Evolutionary conservation across 2,888 invertebrate genomes (phyloP).

Genomic region (Tigriopus californicus): DNA sequence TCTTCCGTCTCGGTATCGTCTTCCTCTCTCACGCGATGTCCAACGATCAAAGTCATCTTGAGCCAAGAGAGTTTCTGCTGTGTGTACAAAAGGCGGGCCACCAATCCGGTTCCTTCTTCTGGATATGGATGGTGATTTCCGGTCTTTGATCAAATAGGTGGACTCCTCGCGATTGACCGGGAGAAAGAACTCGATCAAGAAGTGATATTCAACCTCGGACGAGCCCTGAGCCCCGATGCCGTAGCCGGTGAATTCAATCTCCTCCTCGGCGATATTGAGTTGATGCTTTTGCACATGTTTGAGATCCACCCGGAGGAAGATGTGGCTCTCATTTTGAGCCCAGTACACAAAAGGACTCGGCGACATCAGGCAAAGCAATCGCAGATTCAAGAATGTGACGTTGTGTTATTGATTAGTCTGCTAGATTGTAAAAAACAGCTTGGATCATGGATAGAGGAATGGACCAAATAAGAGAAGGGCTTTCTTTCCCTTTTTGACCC

Average conservation of each 20-base stretch:
- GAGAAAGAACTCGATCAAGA: conserved; percentile 27
- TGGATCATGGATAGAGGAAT: no score
- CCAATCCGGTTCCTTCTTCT: conserved; percentile 46
- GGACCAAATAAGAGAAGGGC: no score
- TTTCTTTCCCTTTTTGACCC: no score
- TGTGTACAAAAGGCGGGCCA: conserved; percentile 66
- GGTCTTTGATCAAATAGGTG: conserved; percentile 39
- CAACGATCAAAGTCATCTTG: conserved; percentile 84
- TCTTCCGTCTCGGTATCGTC: conserved; percentile 46
- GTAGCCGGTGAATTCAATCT: conserved; percentile 25
- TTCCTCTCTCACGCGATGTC: conserved; percentile 53
- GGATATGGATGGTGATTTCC: conserved; percentile 54
- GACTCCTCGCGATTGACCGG: conserved; percentile 23
- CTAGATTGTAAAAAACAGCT: no score
- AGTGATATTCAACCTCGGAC: conserved; percentile 25
- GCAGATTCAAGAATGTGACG: no score
- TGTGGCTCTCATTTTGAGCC: conserved; percentile 62
- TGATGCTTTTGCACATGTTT: conserved; percentile 44
- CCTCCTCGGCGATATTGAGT: conserved; percentile 26
- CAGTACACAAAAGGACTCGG: conserved; percentile 41
- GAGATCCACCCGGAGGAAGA: conserved; percentile 56
- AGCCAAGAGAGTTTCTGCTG: conserved; percentile 74
- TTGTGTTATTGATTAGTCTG: no score
- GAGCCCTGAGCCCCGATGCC: conserved; percentile 28
- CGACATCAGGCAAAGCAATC: not conserved